phyloP scores from a whole-genome alignment of 2,113 vertebrate genomes.

The Grus americana region DNA sequence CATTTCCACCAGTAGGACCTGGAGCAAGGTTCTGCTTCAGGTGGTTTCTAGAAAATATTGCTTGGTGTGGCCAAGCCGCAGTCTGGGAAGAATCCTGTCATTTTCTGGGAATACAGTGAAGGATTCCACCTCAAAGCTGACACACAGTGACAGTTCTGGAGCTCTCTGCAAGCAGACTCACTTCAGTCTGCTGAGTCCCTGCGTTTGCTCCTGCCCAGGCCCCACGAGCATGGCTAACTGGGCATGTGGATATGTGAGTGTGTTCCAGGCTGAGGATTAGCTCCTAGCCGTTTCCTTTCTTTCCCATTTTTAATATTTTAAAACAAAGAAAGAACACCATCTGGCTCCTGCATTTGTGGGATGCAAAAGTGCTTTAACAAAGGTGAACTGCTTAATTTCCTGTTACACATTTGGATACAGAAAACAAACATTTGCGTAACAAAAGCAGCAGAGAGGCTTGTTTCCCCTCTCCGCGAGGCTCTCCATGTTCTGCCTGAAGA shows the following conservation, averaged over 20 bases:
- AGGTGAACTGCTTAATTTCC: constrained; percentile 71
- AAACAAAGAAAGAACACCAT: constrained; percentile 65
- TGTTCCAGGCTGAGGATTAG: constrained; percentile 22
- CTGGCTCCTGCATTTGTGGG: constrained; percentile 57
- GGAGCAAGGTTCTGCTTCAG: background rate
- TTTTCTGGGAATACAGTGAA: background rate
- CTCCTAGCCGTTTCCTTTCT: background rate
- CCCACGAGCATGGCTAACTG: background rate
- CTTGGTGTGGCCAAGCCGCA: background rate
- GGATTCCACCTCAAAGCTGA: background rate
- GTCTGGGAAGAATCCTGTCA: background rate
- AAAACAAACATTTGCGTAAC: constrained; percentile 37
- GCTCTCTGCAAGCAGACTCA: background rate
- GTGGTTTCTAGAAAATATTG: background rate
- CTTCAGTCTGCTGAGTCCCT: background rate
- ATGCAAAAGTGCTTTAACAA: constrained; percentile 42
- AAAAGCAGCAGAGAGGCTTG: background rate
- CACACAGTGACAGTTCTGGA: background rate
- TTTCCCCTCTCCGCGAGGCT: background rate
- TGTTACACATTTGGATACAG: constrained; percentile 19
- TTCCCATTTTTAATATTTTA: constrained; percentile 61
- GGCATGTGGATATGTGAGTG: background rate
- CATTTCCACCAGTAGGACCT: background rate
- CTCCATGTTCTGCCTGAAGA: constrained; percentile 4
- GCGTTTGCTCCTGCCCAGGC: background rate